Base-by-base conservation (phyloP, 1,140 invertebrate species). In the Dryas iulia region DNA sequence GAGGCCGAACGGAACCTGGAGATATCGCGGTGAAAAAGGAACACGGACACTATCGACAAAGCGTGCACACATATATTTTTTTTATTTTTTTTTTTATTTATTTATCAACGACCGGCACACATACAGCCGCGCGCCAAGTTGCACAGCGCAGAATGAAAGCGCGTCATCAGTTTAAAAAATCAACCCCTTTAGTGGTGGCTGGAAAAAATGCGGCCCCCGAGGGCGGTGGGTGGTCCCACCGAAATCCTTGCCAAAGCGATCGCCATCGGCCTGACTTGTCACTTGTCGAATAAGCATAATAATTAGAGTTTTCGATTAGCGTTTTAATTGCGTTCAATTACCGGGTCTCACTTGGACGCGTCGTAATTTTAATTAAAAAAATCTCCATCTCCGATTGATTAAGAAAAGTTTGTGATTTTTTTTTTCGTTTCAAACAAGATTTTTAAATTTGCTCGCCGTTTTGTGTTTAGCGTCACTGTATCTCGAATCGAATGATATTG, bases 131-230 rank as follows among this genome's bases (percentile, higher is more conserved):
- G 84, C 85, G 81, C 76, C 78, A 86, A 90, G 84, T 91, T 90
- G 90, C 90, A 92, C 87, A 82, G 82, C 87, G 90, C 90, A 89
- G 87, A 92, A 92, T 92, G 91, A 90, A 92, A 91, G 89, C 90
- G 90, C 91, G 91, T 92, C 91, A 92, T 92, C 91, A 92, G 90
- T 92, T 92, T 92, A 92, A 92, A 92, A 92, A 92, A 92, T 92
- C 92, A 92, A 92, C 90, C 92, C 90, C 86, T 89, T 91, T 66
- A 79, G 84, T 87, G 86, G 87, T 88, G 86, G 87, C 76, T 78
- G 83, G 82, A 88, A 91, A 91, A 89, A 91, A 91, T 81, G 76
- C 78, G 79, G 73, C 79, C 83, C 84, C 76, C 58, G 35, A 57
- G 78, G 81, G 78, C 26, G 74, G 79, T 73, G 85, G 83, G 84